Conservation (phyloP, 2,888 invertebrate genomes). For the Cabera pusaria region DNA sequence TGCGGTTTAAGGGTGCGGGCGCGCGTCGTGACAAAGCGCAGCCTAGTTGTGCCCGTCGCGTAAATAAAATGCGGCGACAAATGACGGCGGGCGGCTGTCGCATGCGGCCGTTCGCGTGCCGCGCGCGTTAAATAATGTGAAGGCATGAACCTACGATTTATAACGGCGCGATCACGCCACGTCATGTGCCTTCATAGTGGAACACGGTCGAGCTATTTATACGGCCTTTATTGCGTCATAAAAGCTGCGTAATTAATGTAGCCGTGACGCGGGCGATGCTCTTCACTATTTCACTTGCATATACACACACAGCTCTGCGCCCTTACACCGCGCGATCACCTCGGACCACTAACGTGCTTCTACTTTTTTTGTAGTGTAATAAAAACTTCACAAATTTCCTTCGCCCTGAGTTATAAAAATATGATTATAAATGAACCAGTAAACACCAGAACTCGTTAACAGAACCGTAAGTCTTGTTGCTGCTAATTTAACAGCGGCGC, state of each 20-base stretch:
- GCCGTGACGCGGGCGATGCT: slow-evolving; percentile 40
- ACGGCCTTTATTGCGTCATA: slow-evolving; percentile 47
- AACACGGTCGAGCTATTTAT: slow-evolving; percentile 37
- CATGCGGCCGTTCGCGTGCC: slow-evolving; percentile 43
- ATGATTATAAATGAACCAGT: too few species aligned
- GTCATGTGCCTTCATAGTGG: slow-evolving; percentile 38
- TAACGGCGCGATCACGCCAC: slow-evolving; percentile 39
- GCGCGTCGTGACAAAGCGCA: slow-evolving; percentile 24
- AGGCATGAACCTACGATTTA: slow-evolving; percentile 50
- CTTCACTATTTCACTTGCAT: slow-evolving; percentile 17
- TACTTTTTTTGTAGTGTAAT: too few species aligned
- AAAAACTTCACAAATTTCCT: too few species aligned
- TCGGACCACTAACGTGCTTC: not conserved
- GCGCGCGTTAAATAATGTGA: slow-evolving; percentile 53
- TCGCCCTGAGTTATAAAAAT: too few species aligned
- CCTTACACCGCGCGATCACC: slow-evolving; percentile 11
- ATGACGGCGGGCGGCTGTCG: slow-evolving; percentile 33
- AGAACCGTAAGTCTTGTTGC: too few species aligned
- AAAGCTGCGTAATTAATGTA: slow-evolving; percentile 47
- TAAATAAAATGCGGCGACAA: slow-evolving; percentile 36
- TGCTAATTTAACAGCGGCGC: too few species aligned
- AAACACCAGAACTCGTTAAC: too few species aligned
- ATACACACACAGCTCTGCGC: slow-evolving; percentile 9
- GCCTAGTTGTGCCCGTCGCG: slow-evolving; percentile 19
- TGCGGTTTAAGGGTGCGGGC: slow-evolving; percentile 22